Evolutionary conservation across 2,888 invertebrate genomes (phyloP), one percentile per base, ranked within the genome.

Genomic region (Pomacea canaliculata): DNA sequence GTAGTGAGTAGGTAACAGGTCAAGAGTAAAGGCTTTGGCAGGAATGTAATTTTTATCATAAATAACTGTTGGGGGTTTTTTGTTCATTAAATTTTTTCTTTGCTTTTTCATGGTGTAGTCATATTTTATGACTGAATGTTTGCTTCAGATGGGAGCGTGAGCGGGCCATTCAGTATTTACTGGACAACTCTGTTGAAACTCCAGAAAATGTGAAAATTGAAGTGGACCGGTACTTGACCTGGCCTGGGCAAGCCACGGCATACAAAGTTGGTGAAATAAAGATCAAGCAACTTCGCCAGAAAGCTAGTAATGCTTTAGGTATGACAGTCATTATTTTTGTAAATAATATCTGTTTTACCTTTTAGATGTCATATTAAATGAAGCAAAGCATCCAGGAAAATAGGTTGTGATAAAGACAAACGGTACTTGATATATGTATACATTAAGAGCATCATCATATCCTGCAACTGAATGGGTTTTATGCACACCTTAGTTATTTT

Each of bases 191-290:
- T 7, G 80, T 82, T 10, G 73, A 75, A 23, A 70, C 78, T 5
- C 59, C 23, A 16, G 71, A 70, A 18, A 63, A 77, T 16, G 60
- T 84, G 37, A 71, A 78, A 70, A 72, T 80, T 1, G 90, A 90
- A 76, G 83, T 90, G 7, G 87, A 89, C 76, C 83, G 90, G 7
- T 90, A 90, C 80, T 83, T 88, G 72, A 88, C 89, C 8, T 89
- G 88, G 88, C 90, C 90, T 0, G 90, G 90, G 0, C 90, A 90
- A 78, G 89, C 89, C 3, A 83, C 85, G 67, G 83, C 85, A 0
- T 89, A 89, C 79, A 89, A 88, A 78, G 79, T 89, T n/a, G 89
- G 89, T 10, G 86, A 89, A 75, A 72, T 88, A 27, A 84, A 85
- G 71, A 85, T 89, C 16, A 85, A 82, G 73, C 82, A 88, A 66